Conservation (phyloP, 2,888 invertebrate species). For the Cosmia trapezina region DNA sequence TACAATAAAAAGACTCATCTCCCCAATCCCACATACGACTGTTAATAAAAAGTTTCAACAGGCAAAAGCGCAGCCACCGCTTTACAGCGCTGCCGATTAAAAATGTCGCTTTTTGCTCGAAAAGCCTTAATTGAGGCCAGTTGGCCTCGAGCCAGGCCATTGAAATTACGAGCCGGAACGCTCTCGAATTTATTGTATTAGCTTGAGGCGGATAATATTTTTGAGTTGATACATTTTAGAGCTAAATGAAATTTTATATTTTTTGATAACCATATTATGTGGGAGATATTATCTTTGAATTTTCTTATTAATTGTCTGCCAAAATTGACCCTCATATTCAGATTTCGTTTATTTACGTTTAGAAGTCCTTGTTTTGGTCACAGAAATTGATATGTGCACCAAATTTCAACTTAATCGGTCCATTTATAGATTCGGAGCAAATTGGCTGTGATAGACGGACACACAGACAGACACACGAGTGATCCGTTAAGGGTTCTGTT, state of each 20-base stretch:
- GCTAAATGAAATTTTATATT: background rate
- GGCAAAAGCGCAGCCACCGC: constrained; percentile 29
- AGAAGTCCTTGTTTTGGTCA: no score
- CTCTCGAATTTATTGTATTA: constrained; percentile 51
- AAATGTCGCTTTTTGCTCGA: constrained; percentile 56
- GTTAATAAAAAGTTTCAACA: constrained; percentile 39
- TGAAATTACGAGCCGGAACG: constrained; percentile 14
- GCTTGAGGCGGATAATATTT: constrained; percentile 15
- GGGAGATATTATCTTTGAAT: no score
- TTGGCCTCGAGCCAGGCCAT: constrained; percentile 50
- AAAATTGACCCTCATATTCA: no score
- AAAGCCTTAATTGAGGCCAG: constrained; percentile 58
- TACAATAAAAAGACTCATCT: background rate
- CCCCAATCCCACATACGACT: background rate
- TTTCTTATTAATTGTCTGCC: no score
- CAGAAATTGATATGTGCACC: no score
- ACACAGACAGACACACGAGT: no score
- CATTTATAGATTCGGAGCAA: no score
- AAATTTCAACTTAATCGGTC: no score
- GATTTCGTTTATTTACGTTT: no score
- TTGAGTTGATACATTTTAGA: background rate
- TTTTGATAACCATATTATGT: background rate
- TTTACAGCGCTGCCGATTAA: constrained; percentile 47
- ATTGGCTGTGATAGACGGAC: no score
- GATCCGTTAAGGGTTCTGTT: no score